These are phyloP conservation scores for Chinchilla lanigera DNA, from an alignment of 2,113 vertebrate genomes.

Conservation along the genomic window DNA sequence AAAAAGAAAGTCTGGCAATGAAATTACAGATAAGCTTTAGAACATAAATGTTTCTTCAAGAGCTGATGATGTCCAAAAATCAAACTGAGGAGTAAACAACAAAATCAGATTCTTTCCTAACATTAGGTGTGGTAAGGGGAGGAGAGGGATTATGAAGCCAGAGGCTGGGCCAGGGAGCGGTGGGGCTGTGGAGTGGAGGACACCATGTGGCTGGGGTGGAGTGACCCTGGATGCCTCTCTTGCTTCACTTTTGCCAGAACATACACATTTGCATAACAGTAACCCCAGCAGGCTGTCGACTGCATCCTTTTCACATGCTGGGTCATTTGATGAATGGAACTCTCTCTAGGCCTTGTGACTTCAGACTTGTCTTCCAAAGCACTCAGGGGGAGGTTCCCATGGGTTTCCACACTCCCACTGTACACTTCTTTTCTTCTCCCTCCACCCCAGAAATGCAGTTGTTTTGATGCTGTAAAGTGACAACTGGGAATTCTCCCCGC, in stretches of 20 bases:
- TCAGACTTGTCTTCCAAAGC: neutral
- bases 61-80: neutral
- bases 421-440: neutral
- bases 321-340: accelerated
- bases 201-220: accelerated
- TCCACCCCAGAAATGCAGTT: neutral
- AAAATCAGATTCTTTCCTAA: no score
- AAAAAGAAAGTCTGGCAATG: neutral
- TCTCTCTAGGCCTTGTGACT: neutral
- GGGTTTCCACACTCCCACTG: neutral
- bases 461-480: neutral
- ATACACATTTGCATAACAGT: neutral
- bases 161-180: no score
- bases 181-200: accelerated
- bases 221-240: accelerated
- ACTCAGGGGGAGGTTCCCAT: neutral
- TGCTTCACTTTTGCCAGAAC: neutral
- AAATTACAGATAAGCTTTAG: neutral
- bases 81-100: neutral
- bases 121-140: neutral
- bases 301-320: no score
- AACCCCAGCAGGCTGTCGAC: neutral
- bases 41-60: neutral
- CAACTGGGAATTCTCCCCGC: neutral
- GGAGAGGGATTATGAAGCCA: no score